Evolutionary conservation across 2,888 invertebrate species (phyloP).

Genomic region (Entomobrya multifasciata): DNA sequence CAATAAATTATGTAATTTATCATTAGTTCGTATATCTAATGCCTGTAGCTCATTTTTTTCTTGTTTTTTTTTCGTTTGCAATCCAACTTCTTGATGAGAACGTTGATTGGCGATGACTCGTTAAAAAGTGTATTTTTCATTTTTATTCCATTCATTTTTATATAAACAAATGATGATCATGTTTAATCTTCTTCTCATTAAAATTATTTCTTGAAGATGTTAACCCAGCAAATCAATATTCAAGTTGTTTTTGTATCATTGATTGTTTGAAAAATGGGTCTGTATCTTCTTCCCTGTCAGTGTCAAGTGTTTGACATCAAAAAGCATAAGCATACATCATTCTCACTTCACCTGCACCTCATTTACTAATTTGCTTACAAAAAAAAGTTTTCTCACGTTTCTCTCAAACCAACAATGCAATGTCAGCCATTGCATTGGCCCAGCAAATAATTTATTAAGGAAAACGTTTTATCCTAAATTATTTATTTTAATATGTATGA

Average conservation of each 20-base stretch:
- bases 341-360: constrained; percentile 6
- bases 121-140: constrained; percentile 60
- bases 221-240: constrained; percentile 14
- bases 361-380: background rate
- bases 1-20: constrained; percentile 47
- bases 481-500: background rate
- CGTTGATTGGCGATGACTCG: constrained; percentile 59
- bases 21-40: constrained; percentile 47
- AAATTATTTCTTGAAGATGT: constrained; percentile 13
- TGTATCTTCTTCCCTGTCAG: constrained; percentile 40
- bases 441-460: background rate
- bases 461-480: constrained; percentile 19
- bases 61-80: constrained; percentile 10
- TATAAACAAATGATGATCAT: background rate
- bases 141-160: constrained; percentile 41
- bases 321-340: constrained; percentile 49
- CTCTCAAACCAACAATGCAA: background rate
- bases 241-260: too few species aligned
- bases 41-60: constrained; percentile 8
- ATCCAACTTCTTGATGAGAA: constrained; percentile 40
- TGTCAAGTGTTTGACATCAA: constrained; percentile 24
- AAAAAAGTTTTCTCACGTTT: constrained; percentile 53
- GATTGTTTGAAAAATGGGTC: constrained; percentile 8
- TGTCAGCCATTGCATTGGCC: background rate
- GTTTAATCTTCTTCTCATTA: constrained; percentile 30